Conservation (phyloP, 2,888 invertebrate genomes). For the Alentia gelatinosa region DNA sequence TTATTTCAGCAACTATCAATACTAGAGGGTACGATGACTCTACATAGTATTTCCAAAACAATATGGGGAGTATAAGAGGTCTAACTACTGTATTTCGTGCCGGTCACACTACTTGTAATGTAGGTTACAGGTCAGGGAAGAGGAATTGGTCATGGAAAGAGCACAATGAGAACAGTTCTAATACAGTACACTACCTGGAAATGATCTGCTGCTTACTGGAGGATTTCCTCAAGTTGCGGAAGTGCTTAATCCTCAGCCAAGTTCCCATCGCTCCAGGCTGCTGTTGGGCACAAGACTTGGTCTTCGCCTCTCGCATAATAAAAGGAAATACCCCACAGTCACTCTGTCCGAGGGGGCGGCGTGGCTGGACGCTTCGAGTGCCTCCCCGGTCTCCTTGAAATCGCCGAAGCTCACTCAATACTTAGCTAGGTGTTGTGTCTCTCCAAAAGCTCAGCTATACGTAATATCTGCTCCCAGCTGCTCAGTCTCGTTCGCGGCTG, state of each 20-base stretch:
- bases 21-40: too few relatives aligned
- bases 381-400: background rate
- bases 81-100: too few relatives aligned
- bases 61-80: too few relatives aligned
- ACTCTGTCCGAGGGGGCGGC: background rate
- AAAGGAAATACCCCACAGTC: background rate
- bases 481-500: background rate
- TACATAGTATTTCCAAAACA: too few relatives aligned
- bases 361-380: background rate
- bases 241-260: conserved; percentile 38
- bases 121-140: too few relatives aligned
- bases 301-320: background rate
- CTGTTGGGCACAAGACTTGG: background rate
- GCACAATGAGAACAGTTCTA: too few relatives aligned
- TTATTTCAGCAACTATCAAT: too few relatives aligned
- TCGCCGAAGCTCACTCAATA: background rate
- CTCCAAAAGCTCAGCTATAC: background rate
- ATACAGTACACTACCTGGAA: background rate
- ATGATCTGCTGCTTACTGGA: conserved; percentile 48
- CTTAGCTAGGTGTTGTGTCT: background rate
- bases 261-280: conserved; percentile 11
- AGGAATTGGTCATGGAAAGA: too few relatives aligned
- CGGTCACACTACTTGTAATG: too few relatives aligned
- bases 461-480: background rate
- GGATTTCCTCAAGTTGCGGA: conserved; percentile 27